Base-by-base conservation (phyloP, 2,797 vertebrate species). In the Galaxias olidus region DNA sequence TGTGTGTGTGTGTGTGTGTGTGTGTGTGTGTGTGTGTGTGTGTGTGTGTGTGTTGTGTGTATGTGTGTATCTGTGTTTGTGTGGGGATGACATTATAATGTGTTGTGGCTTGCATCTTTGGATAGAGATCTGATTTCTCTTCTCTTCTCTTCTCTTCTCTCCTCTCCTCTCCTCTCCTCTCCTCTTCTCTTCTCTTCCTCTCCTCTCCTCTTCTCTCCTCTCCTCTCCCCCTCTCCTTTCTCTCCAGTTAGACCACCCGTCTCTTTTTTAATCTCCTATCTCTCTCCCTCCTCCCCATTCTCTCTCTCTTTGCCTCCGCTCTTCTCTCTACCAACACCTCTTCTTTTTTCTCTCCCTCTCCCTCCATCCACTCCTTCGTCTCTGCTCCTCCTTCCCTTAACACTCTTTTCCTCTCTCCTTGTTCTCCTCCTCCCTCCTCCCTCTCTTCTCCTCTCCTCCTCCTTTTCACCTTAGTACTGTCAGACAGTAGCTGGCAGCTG, bases 401-500 rank as follows among this genome's bases (percentile, higher is more conserved):
- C 11, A 9, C 4, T 7, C 0, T 50, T 14, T 9, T 18, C 5
- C 11, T 30, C 10, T 30, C 17, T 46, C 4, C 8, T 18, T 17
- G 10, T 9, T 8, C 30, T 42, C 55, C 15, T n/a, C 4, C n/a
- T 13, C 44, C 56, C 10, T n/a, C 15, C 14, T 10, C 15, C 18
- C 17, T 53, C 6, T 53, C 17, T 18, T 3, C 17, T 71, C 14
- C 30, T 10, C 41, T 52, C 54, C 10, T 17, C 46, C 41, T 13
- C 41, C 9, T 18, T 40, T 15, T 10, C 18, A 20, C 10, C 52
- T 8, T 45, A n/a, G 20, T 64, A 52, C 59, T 13, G 20, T 13
- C 61, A 18, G 56, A 45, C 50, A 59, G 59, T 20, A 41, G 53
- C 59, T 44, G 51, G 50, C 49, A 61, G 65, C 75, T 74, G 56